Percentiles rank a stretch among this genome's conserved stretches.
Evolutionary conservation across 2,888 invertebrate genomes (phyloP).

Genomic region (Scaptodrosophila latifasciaeformis): DNA sequence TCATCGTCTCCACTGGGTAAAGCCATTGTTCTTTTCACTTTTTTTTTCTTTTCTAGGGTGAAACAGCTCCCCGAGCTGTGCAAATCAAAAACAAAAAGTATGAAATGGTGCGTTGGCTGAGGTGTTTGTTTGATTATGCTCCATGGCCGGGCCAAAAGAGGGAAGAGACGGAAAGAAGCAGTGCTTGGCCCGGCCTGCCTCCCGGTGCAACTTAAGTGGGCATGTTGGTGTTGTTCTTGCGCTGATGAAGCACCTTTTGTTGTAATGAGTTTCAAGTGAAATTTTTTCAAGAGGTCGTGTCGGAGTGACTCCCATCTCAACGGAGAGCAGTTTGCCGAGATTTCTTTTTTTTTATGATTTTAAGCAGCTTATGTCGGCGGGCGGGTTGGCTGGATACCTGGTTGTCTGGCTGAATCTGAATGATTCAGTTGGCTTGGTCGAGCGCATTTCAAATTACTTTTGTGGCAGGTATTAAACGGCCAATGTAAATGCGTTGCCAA

Average conservation of each 20-base stretch:
- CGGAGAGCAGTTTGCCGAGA: neutral
- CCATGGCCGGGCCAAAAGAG: neutral
- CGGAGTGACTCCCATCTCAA: neutral
- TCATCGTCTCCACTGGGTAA: neutral
- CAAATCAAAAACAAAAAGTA: conserved; percentile 2
- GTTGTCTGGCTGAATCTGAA: conserved; percentile 8
- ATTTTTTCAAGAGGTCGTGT: conserved; percentile 40
- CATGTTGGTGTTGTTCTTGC: conserved; percentile 26
- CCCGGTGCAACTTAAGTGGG: conserved; percentile 49
- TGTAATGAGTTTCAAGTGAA: conserved; percentile 66
- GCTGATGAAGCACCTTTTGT: conserved; percentile 68
- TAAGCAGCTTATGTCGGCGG: conserved; percentile 55
- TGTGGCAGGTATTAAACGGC: conserved; percentile 22
- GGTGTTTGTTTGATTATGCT: conserved; percentile 40
- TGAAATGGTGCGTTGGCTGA: conserved; percentile 26
- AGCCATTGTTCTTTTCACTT: conserved; percentile 63
- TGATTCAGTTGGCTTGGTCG: conserved; percentile 40
- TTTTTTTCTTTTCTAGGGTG: conserved; percentile 40
- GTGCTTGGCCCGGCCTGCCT: neutral
- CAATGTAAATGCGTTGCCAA: neutral
- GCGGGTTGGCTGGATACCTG: neutral
- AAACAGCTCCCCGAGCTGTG: conserved; percentile 16
- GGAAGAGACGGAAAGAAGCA: neutral
- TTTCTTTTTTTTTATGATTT: conserved; percentile 36
- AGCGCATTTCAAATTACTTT: conserved; percentile 36